Evolutionary conservation across 1,140 invertebrate species (phyloP), one percentile per base, ranked within the genome.

Genomic region (Potamilus streckersoni): DNA sequence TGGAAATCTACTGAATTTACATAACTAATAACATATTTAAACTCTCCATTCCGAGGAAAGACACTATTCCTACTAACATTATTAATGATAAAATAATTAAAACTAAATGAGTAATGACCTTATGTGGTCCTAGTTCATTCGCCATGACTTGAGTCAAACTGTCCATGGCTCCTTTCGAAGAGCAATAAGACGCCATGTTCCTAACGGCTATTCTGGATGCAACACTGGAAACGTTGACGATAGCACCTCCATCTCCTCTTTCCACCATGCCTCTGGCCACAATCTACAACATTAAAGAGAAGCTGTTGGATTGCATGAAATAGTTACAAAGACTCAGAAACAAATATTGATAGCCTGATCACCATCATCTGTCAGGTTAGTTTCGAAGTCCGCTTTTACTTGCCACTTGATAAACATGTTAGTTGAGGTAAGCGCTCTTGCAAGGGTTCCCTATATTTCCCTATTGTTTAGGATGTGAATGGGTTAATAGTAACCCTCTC

Each of bases 171-270:
- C 86, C 92, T 85, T 93, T 93, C 0, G 92, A 89, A 8, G 87
- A 89, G 87, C 93, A 93, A 86, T 97, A 97, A 23, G 93, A 91
- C 0, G 93, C 83, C 87, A 96, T 95, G 82, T 95, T 93, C 58
- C 90, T 88, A 19, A 97, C 86, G 23, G 94, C 95, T 58, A 92
- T 92, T 80, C 92, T 81, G 1, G 92, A 85, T 11, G 88, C 89
- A 86, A 96, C 93, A 12, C 95, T 96, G 1, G 96, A 97, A n/a
- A 97, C 88, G 85, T 97, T 97, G 0, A 97, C 96, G 79, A 97
- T 96, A 58, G 93, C 91, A 61, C 96, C 95, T 65, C 92, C 90
- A 61, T 89, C 90, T 84, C 76, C 74, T 27, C 93, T 90, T 69
- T 92, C 87, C n/a, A 95, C 92, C 93, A 96, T 93, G 81, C 93